These are phyloP conservation scores for Didymodactylos carnosus DNA, from an alignment of 2,888 invertebrate genomes.

Conservation along the genomic window DNA sequence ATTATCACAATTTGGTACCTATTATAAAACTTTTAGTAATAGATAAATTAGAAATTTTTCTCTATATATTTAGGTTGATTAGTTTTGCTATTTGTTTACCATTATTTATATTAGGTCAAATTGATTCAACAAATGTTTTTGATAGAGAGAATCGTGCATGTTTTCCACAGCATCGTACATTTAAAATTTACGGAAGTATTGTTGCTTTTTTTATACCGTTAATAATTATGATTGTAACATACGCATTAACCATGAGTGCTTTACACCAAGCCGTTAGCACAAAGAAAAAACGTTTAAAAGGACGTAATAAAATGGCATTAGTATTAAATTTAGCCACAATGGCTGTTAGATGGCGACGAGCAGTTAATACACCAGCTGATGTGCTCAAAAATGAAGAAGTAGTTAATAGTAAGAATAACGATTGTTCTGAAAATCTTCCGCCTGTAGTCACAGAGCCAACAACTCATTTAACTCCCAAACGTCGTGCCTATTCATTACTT, in stretches of 20 bases:
- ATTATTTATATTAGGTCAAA: constrained; percentile 33
- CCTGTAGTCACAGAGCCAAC: no score
- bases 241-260: constrained; percentile 57
- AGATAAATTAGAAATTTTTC: no score
- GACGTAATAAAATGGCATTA: background rate
- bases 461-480: no score
- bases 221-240: constrained; percentile 76
- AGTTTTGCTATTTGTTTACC: constrained; percentile 42
- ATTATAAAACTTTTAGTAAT: no score
- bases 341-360: background rate
- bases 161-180: constrained; percentile 20
- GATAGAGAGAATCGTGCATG: background rate
- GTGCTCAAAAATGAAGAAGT: no score
- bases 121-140: constrained; percentile 43
- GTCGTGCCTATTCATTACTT: no score
- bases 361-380: background rate
- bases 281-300: background rate
- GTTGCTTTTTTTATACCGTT: constrained; percentile 87
- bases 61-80: no score
- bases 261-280: background rate
- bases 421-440: no score
- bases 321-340: background rate
- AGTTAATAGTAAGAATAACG: no score
- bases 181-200: constrained; percentile 67
- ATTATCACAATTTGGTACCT: constrained; percentile 86